These are phyloP conservation scores for Anhinga rufa DNA, from an alignment of 2,113 vertebrate genomes.

Conservation along the genomic window DNA sequence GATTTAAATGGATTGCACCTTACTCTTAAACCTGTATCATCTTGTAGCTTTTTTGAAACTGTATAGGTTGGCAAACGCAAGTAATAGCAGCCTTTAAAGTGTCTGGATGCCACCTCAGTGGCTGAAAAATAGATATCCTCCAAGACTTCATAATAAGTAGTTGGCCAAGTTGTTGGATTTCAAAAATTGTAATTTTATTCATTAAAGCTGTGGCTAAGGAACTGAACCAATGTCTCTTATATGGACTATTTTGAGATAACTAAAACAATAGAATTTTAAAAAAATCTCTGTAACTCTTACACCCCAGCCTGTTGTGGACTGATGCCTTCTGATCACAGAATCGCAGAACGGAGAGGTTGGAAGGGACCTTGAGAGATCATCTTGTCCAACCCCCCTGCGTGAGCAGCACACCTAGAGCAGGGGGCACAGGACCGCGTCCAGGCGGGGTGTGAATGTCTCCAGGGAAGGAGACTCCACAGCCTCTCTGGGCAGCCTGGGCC, in stretches of 20 bases:
- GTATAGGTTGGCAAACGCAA: background rate
- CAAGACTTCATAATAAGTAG: background rate
- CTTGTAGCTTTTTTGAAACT: background rate
- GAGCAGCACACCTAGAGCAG: too few relatives aligned
- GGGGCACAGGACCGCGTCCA: too few relatives aligned
- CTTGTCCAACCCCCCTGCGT: too few relatives aligned
- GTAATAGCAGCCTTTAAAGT: background rate
- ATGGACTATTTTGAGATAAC: background rate
- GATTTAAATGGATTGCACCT: background rate
- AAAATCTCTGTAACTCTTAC: background rate
- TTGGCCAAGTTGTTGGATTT: background rate
- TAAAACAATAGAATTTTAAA: background rate
- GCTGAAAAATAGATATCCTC: background rate
- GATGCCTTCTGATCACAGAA: background rate
- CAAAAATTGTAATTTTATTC: background rate
- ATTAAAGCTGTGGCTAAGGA: background rate
- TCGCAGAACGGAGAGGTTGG: too few relatives aligned
- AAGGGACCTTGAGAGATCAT: too few relatives aligned
- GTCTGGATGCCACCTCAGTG: background rate
- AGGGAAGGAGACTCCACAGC: too few relatives aligned
- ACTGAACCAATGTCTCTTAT: background rate
- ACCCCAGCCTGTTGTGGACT: background rate
- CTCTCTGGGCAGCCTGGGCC: too few relatives aligned
- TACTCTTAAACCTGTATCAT: background rate
- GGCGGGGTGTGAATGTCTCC: too few relatives aligned